Evolutionary conservation across 2,113 vertebrate species (phyloP).

Genomic region (Diphyllodes magnificus): DNA sequence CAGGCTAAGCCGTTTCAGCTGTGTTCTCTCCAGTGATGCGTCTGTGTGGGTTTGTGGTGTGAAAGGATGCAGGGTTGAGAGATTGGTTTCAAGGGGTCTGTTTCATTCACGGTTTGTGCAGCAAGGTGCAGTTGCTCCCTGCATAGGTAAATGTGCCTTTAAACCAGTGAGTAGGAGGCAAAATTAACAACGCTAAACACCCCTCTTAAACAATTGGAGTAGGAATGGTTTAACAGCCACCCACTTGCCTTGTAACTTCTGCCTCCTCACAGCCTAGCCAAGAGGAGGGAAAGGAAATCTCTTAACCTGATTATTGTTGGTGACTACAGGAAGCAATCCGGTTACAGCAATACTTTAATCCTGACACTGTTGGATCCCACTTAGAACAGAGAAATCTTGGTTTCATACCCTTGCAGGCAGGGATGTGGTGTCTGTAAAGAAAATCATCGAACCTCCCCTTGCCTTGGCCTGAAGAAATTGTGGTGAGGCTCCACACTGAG

Average conservation of each 20-base stretch:
- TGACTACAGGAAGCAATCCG: slow-evolving; percentile 15
- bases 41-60: background rate
- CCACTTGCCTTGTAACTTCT: background rate
- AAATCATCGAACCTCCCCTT: background rate
- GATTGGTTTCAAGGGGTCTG: background rate
- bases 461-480: background rate
- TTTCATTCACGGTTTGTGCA: background rate
- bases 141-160: background rate
- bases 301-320: slow-evolving; percentile 42
- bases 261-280: background rate
- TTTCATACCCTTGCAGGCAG: background rate
- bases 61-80: background rate
- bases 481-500: background rate
- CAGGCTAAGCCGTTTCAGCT: background rate
- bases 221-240: background rate
- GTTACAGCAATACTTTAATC: slow-evolving; percentile 39
- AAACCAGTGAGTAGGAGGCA: background rate
- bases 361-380: background rate
- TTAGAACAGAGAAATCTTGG: background rate
- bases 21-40: background rate
- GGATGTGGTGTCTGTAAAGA: background rate
- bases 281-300: slow-evolving; percentile 24
- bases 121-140: background rate
- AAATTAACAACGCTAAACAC: background rate
- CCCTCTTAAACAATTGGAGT: background rate